phyloP scores from a whole-genome alignment of 2,797 vertebrate species.

The Leptoclinus maculatus region DNA sequence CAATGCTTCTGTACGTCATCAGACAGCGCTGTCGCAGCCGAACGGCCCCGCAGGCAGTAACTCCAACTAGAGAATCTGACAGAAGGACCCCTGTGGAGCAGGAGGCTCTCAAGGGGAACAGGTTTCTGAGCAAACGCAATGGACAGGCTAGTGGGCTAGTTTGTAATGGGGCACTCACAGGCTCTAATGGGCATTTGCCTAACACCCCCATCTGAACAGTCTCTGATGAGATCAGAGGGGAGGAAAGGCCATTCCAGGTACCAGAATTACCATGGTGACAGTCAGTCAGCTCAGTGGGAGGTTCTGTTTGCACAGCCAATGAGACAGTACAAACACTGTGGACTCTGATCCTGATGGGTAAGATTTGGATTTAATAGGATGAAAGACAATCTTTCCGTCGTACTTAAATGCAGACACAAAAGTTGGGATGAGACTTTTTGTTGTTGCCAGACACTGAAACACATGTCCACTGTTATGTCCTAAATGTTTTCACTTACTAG shows the following conservation, averaged over 20 bases:
- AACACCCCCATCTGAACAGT: constrained; percentile 80
- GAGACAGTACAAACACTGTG: background rate
- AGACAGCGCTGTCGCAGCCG: constrained; percentile 63
- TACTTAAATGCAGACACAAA: background rate
- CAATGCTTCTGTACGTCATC: constrained; percentile 62
- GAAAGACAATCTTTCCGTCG: background rate
- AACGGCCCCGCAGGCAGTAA: constrained; percentile 61
- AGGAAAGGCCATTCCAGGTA: background rate
- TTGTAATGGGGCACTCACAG: constrained; percentile 61
- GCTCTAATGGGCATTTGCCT: constrained; percentile 81
- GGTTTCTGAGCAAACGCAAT: constrained; percentile 51
- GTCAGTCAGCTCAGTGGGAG: background rate
- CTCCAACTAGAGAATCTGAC: constrained; percentile 37
- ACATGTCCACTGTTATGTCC: background rate
- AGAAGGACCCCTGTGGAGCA: constrained; percentile 60
- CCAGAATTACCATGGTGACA: constrained; percentile 5
- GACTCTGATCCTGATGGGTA: background rate
- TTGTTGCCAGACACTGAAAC: background rate
- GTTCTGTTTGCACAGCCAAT: constrained; percentile 5
- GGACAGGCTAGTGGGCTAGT: constrained; percentile 50
- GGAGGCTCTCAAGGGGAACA: constrained; percentile 55
- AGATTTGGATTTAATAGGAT: background rate
- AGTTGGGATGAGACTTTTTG: background rate
- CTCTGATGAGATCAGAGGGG: background rate
- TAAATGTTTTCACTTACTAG: background rate